These are phyloP conservation scores for Spongia lamella DNA, from an alignment of 37 sponge, comb jelly and placozoan species.

Conservation along the genomic window DNA sequence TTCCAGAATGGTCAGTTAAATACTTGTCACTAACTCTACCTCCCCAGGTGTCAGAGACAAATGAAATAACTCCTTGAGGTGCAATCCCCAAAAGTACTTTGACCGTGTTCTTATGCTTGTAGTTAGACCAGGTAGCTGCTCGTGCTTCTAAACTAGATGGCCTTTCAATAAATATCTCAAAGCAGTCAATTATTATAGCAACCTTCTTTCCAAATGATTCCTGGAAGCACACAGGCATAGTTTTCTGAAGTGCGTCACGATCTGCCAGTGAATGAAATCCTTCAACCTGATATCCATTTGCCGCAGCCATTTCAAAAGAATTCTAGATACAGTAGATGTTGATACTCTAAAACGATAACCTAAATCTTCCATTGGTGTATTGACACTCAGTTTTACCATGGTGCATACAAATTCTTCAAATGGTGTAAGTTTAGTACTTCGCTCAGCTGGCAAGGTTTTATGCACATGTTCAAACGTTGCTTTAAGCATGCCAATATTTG, in stretches of 20 bases:
- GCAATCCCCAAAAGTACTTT: constrained; percentile 60
- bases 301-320: constrained; percentile 30
- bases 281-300: constrained; percentile 23
- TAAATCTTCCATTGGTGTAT: constrained; percentile 10
- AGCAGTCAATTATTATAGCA: constrained; percentile 71
- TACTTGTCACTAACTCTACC: constrained; percentile 74
- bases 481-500: too few species aligned
- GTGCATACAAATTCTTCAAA: constrained; percentile 52
- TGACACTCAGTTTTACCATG: constrained; percentile 31
- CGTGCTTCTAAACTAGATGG: constrained; percentile 52
- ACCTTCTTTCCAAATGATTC: constrained; percentile 38
- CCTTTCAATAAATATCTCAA: constrained; percentile 69
- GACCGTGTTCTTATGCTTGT: constrained; percentile 71
- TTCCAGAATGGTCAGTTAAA: constrained; percentile 66
- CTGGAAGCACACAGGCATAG: constrained; percentile 64
- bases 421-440: not conserved
- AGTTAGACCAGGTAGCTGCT: constrained; percentile 61
- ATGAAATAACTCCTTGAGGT: constrained; percentile 71
- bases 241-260: constrained; percentile 31
- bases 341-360: constrained; percentile 30
- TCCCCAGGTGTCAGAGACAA: constrained; percentile 62
- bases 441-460: too few species aligned
- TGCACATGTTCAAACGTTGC: too few species aligned
- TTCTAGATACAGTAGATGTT: constrained; percentile 39
- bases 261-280: constrained; percentile 64